Conservation (phyloP, 2,888 invertebrate species). For the Lissocephala sabroskyi region DNA sequence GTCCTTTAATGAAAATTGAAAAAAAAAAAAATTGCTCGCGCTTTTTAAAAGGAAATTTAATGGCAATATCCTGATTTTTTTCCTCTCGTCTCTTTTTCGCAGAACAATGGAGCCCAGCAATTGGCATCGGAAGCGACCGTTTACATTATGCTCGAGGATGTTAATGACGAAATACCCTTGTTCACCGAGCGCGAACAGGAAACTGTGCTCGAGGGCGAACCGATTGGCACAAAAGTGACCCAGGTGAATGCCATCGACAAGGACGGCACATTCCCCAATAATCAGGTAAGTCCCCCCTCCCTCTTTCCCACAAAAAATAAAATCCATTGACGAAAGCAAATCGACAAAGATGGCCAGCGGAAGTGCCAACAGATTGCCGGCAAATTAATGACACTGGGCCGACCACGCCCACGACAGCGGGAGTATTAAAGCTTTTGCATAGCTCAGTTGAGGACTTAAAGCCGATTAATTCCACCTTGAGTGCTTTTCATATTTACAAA, state of each 20-base stretch:
- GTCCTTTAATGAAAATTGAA: background rate
- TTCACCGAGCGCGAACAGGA: constrained; percentile 97
- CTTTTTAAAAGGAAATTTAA: constrained; percentile 1
- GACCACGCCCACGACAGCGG: no score
- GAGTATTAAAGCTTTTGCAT: no score
- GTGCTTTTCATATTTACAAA: constrained; percentile 14
- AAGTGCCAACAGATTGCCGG: constrained; percentile 40
- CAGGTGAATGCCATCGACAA: constrained; percentile 97
- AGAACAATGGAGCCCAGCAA: constrained; percentile 97
- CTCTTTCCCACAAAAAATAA: no score
- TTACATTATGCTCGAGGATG: constrained; percentile 93
- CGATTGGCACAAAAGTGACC: constrained; percentile 94
- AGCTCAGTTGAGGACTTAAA: no score
- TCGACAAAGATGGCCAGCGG: constrained; percentile 15
- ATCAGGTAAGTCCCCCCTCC: constrained; percentile 86
- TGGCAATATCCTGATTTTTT: background rate
- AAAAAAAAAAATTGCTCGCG: background rate
- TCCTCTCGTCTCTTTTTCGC: no score
- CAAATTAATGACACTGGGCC: constrained; percentile 45
- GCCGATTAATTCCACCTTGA: no score
- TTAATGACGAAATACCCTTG: constrained; percentile 96
- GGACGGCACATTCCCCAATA: constrained; percentile 95
- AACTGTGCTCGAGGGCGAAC: constrained; percentile 95
- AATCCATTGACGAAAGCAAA: background rate
- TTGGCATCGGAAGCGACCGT: constrained; percentile 95